phyloP scores from a whole-genome alignment of 2,888 invertebrate genomes.

The Aphidoletes aphidimyza region DNA sequence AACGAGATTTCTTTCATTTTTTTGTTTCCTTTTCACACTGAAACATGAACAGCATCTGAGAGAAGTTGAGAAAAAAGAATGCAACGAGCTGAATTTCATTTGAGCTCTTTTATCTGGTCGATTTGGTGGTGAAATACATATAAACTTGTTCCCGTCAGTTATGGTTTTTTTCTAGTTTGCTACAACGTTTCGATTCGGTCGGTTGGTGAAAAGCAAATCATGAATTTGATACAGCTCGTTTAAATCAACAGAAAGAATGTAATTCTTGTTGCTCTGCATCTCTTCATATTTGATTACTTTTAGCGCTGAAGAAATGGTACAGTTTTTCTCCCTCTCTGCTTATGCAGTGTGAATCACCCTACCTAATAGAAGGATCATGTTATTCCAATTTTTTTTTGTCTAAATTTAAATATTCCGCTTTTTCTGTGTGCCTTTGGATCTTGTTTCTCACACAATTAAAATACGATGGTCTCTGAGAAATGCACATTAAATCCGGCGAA shows the following conservation, averaged over 20 bases:
- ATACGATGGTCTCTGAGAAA: not conserved
- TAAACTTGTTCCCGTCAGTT: constrained; percentile 29
- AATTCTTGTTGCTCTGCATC: constrained; percentile 24
- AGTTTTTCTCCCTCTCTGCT: not conserved
- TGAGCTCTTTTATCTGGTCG: constrained; percentile 6
- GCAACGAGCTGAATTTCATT: not conserved
- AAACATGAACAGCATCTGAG: not conserved
- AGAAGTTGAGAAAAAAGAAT: not conserved
- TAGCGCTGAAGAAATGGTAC: not conserved
- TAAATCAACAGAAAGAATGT: not conserved
- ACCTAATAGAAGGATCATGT: constrained; percentile 43
- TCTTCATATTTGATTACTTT: constrained; percentile 13
- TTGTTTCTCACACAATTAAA: not conserved
- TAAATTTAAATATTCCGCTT: not conserved
- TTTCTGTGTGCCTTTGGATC: not conserved
- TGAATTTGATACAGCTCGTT: constrained; percentile 32
- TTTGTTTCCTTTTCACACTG: too few species aligned
- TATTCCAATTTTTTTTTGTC: constrained; percentile 8
- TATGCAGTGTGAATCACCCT: constrained; percentile 32
- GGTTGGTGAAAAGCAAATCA: not conserved
- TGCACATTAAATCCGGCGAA: not conserved
- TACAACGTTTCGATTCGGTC: not conserved
- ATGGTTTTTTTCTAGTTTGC: not conserved
- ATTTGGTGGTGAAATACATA: not conserved
- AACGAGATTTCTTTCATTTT: constrained; percentile 2